A percentile compares a stretch with the other conserved stretches of the same genome.
These are phyloP conservation scores for Tenebrio molitor DNA, from an alignment of 1,140 invertebrate species.

Conservation along the genomic window DNA sequence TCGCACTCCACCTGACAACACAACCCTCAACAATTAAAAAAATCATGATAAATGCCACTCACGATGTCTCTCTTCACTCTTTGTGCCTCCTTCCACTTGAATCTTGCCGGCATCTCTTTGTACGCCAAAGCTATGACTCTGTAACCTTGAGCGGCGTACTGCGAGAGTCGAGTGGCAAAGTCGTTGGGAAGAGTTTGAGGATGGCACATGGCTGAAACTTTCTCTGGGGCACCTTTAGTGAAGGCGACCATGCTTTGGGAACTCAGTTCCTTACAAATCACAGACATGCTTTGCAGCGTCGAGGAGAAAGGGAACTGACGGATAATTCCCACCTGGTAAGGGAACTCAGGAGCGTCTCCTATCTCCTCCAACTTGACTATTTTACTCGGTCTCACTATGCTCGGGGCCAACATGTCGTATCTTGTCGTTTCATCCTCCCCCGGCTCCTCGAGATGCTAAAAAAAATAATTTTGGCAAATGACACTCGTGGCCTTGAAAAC, in stretches of 20 bases:
- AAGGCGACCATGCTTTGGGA: conserved; percentile 86
- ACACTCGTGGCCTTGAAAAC: neutral
- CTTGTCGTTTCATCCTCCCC: conserved; percentile 87
- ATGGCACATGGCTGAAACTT: conserved; percentile 74
- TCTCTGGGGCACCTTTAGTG: conserved; percentile 94
- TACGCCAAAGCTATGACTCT: conserved; percentile 89
- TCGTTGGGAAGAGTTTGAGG: conserved; percentile 73
- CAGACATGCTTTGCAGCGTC: conserved; percentile 90
- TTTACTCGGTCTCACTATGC: conserved; percentile 80
- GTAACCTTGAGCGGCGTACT: conserved; percentile 90
- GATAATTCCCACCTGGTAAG: conserved; percentile 83
- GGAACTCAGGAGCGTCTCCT: conserved; percentile 47
- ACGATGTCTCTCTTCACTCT: conserved; percentile 70
- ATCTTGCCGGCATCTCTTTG: conserved; percentile 73
- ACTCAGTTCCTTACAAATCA: conserved; percentile 84
- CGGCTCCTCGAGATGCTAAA: conserved; percentile 85
- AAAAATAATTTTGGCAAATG: conserved; percentile 41
- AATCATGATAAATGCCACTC: too few species aligned
- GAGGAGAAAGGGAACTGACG: conserved; percentile 94
- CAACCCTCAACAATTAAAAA: too few species aligned
- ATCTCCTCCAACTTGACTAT: neutral
- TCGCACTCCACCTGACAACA: conserved; percentile 80
- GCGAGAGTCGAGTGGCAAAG: conserved; percentile 79
- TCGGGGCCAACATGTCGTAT: conserved; percentile 89
- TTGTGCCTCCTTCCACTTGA: conserved; percentile 74